These are phyloP conservation scores for Drosophila biarmipes DNA, from an alignment of 1,140 invertebrate species.

Conservation along the genomic window DNA sequence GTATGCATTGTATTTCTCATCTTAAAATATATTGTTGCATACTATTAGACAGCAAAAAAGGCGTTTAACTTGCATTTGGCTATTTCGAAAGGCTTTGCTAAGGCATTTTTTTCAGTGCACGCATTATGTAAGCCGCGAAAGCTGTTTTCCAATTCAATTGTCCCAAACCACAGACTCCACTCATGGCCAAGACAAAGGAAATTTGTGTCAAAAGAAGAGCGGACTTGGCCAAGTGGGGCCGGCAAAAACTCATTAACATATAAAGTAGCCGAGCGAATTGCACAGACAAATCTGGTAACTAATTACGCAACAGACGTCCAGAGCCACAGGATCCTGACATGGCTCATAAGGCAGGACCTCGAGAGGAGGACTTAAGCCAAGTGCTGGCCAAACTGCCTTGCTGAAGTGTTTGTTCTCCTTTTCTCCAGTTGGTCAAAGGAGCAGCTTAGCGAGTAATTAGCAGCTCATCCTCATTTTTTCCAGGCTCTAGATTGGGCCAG, in stretches of 20 bases:
- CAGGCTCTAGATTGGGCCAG: background rate
- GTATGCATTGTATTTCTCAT: no score
- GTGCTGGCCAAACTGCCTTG: conserved; percentile 20
- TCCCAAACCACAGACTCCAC: conserved; percentile 25
- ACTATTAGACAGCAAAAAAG: no score
- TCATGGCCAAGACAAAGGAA: conserved; percentile 58
- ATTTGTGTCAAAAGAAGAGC: conserved; percentile 44
- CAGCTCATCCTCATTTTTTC: conserved; percentile 16
- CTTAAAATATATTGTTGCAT: no score
- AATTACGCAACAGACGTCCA: conserved; percentile 61
- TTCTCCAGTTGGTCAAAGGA: conserved; percentile 10
- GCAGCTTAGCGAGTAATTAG: conserved; percentile 39
- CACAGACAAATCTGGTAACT: conserved; percentile 59
- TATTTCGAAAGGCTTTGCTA: no score
- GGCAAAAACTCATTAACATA: conserved; percentile 74
- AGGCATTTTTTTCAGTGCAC: conserved; percentile 10
- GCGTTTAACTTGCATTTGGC: no score
- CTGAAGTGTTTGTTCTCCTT: conserved; percentile 28
- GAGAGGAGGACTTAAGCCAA: conserved; percentile 20
- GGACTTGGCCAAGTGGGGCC: conserved; percentile 7
- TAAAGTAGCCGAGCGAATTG: conserved; percentile 64
- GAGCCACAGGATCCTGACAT: conserved; percentile 35
- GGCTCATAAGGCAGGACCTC: conserved; percentile 38
- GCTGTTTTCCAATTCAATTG: conserved; percentile 75
- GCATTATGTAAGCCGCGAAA: conserved; percentile 53